Conservation (phyloP, 2,888 invertebrate genomes). For the Ochropacha duplaris region DNA sequence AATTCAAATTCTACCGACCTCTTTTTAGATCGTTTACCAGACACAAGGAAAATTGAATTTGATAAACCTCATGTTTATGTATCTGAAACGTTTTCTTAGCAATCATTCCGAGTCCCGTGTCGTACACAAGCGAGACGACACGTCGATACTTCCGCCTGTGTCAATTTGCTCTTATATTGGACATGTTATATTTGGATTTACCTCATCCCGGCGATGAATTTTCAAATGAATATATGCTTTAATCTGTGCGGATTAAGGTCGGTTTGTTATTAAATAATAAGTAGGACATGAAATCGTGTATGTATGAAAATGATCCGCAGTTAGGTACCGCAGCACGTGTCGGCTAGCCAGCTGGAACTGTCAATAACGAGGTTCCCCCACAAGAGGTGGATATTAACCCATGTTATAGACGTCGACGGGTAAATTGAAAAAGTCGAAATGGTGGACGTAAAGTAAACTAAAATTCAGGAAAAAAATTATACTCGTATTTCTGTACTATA, state of each 20-base stretch:
- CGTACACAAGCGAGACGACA: slow-evolving; percentile 26
- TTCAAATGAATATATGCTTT: slow-evolving; percentile 21
- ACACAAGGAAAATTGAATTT: not conserved
- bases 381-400: slow-evolving; percentile 32
- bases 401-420: slow-evolving; percentile 23
- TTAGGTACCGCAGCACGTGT: slow-evolving; percentile 4
- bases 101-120: slow-evolving; percentile 11
- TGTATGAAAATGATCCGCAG: slow-evolving; percentile 35
- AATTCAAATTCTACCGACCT: not conserved
- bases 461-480: not conserved
- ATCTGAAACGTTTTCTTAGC: not conserved
- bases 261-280: slow-evolving; percentile 11
- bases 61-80: slow-evolving; percentile 1
- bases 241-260: slow-evolving; percentile 15
- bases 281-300: slow-evolving; percentile 26
- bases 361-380: slow-evolving; percentile 42
- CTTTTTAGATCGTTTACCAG: not conserved
- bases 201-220: not conserved
- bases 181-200: slow-evolving; percentile 21
- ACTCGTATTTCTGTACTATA: not conserved
- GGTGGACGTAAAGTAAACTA: slow-evolving; percentile 24
- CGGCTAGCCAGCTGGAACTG: slow-evolving; percentile 17
- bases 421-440: slow-evolving; percentile 34
- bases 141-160: slow-evolving; percentile 29
- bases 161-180: slow-evolving; percentile 23